Percentiles rank a stretch among this genome's conserved stretches.
Evolutionary conservation across 2,888 invertebrate genomes (phyloP).

Genomic region (Stenodera caucasica): DNA sequence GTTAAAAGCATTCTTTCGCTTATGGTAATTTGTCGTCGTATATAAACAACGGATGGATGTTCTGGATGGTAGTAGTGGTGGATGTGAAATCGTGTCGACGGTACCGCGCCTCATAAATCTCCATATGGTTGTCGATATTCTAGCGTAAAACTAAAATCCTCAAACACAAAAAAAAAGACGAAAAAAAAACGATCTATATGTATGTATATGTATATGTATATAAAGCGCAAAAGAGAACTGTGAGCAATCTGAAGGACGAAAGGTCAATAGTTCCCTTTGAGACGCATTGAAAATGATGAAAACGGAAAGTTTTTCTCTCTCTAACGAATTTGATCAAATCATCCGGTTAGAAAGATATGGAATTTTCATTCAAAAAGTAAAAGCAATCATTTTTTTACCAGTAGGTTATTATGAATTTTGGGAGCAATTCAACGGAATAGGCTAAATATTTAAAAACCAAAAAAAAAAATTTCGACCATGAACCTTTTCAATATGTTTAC

Average conservation of each 20-base stretch:
- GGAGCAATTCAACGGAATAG: too few species aligned
- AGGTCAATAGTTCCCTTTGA: background rate
- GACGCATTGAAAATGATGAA: background rate
- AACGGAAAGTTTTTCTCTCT: background rate
- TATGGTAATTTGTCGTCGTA: constrained; percentile 16
- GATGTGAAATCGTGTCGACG: background rate
- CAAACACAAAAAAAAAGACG: background rate
- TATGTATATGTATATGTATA: too few species aligned
- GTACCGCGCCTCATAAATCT: background rate
- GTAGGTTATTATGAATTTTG: background rate
- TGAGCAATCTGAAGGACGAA: background rate
- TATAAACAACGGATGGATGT: constrained; percentile 14
- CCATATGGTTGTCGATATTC: constrained; percentile 6
- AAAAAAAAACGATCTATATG: background rate
- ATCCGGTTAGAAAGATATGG: background rate
- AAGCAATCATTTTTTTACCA: background rate
- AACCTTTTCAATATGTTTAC: background rate
- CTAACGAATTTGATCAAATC: background rate
- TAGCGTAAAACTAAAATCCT: background rate
- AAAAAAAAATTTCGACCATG: background rate
- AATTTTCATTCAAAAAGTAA: background rate
- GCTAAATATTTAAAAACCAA: too few species aligned
- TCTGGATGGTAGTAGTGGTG: background rate
- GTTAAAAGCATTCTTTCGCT: constrained; percentile 18
- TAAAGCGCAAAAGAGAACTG: background rate